Evolutionary conservation across 1,140 invertebrate genomes (phyloP).

Genomic region (Caenorhabditis brenneri): DNA sequence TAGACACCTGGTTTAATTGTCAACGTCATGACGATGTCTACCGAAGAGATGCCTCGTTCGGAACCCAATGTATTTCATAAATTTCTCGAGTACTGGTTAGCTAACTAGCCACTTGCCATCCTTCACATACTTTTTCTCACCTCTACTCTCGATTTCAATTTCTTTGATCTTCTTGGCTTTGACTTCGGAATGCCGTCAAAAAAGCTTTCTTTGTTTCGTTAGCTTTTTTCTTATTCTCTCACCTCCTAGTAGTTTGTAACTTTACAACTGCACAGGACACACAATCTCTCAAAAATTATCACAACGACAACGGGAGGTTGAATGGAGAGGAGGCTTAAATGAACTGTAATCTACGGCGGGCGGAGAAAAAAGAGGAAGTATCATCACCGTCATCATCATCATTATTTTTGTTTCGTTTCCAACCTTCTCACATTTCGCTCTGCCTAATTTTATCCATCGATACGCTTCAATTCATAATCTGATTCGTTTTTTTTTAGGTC

Average conservation of each 20-base stretch:
- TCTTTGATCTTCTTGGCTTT: not conserved
- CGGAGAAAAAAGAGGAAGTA: not conserved
- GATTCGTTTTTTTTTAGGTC: not conserved
- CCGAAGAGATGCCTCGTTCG: not conserved
- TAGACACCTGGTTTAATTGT: not conserved
- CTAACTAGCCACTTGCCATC: not conserved
- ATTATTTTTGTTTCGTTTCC: constrained; percentile 8
- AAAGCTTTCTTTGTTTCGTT: constrained; percentile 1
- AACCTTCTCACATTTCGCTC: not conserved
- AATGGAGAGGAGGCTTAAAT: not conserved
- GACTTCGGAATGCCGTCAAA: not conserved
- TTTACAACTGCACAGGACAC: constrained; percentile 31
- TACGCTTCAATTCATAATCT: not conserved
- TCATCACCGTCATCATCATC: not conserved
- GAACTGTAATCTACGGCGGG: constrained; percentile 15
- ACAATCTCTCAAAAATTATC: constrained; percentile 24
- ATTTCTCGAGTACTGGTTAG: constrained; percentile 24
- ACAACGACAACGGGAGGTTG: not conserved
- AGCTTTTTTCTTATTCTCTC: not conserved
- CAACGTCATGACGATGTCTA: not conserved
- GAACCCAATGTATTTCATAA: not conserved
- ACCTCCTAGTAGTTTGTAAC: not conserved
- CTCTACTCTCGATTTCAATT: constrained; percentile 3
- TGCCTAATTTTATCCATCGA: not conserved
- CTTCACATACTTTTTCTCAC: not conserved